phyloP scores from a whole-genome alignment of 2,113 vertebrate species.

The Nanorana parkeri region DNA sequence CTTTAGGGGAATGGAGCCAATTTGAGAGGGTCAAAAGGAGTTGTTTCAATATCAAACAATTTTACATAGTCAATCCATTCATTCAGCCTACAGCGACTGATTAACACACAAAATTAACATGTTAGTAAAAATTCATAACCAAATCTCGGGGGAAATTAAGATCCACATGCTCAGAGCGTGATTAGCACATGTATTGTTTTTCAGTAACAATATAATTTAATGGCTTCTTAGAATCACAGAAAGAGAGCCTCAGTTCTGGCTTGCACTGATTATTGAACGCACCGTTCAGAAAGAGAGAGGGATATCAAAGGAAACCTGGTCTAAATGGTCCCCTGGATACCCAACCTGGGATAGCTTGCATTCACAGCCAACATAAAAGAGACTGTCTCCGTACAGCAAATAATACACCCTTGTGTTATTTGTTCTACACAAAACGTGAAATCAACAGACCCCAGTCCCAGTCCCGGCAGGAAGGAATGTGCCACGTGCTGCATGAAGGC shows the following conservation, averaged over 20 bases:
- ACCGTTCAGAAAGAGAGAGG: slow-evolving; percentile 77
- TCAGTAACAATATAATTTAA: slow-evolving; percentile 89
- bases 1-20: slow-evolving; percentile 91
- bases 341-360: slow-evolving; percentile 4
- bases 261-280: slow-evolving; percentile 83
- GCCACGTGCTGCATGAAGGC: not conserved
- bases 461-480: not conserved
- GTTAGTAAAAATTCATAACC: slow-evolving; percentile 92
- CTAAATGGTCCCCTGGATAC: slow-evolving; percentile 37
- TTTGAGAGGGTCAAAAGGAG: slow-evolving; percentile 89
- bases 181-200: slow-evolving; percentile 91
- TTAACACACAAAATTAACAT: slow-evolving; percentile 93
- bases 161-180: slow-evolving; percentile 86
- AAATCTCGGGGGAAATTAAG: slow-evolving; percentile 86
- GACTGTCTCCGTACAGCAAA: not conserved
- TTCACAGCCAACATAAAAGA: slow-evolving; percentile 34
- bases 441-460: slow-evolving; percentile 13
- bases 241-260: slow-evolving; percentile 75
- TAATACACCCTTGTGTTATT: slow-evolving; percentile 17
- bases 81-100: slow-evolving; percentile 86
- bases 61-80: slow-evolving; percentile 88
- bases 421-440: slow-evolving; percentile 34
- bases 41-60: slow-evolving; percentile 88
- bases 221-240: slow-evolving; percentile 87
- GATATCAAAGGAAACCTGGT: slow-evolving; percentile 49